phyloP scores from a whole-genome alignment of 2,888 invertebrate species.

The Seladonia tumulorum region DNA sequence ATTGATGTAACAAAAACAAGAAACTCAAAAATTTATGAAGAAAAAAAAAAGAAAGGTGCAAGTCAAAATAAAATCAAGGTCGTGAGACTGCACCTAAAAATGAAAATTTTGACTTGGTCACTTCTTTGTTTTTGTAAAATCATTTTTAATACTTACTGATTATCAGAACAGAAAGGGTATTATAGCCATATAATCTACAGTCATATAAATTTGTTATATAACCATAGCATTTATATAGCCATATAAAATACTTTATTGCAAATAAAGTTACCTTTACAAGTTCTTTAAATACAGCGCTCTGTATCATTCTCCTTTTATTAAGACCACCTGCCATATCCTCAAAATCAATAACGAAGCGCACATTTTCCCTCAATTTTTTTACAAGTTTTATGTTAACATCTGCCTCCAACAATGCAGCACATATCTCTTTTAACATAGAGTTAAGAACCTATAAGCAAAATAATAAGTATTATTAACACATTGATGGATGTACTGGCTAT shows the following conservation, averaged over 20 bases:
- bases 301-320: conserved; percentile 99
- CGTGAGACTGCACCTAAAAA: too few species aligned
- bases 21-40: not conserved
- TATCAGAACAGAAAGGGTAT: not conserved
- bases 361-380: conserved; percentile 98
- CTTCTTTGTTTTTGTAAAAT: not conserved
- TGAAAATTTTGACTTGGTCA: not conserved
- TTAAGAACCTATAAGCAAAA: conserved; percentile 91
- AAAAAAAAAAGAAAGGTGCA: not conserved
- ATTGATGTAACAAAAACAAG: not conserved
- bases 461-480: conserved; percentile 22
- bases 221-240: not conserved
- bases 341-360: conserved; percentile 98
- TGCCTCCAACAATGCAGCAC: conserved; percentile 98
- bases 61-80: not conserved
- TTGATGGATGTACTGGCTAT: not conserved
- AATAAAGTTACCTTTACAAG: conserved; percentile 91
- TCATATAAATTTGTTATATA: too few species aligned
- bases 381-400: conserved; percentile 98
- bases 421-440: conserved; percentile 99
- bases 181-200: not conserved
- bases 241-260: not conserved
- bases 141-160: not conserved
- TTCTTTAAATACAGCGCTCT: conserved; percentile 99
- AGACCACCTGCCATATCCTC: conserved; percentile 99